phyloP scores from a whole-genome alignment of 1,140 invertebrate genomes.

The Ectropis grisescens region DNA sequence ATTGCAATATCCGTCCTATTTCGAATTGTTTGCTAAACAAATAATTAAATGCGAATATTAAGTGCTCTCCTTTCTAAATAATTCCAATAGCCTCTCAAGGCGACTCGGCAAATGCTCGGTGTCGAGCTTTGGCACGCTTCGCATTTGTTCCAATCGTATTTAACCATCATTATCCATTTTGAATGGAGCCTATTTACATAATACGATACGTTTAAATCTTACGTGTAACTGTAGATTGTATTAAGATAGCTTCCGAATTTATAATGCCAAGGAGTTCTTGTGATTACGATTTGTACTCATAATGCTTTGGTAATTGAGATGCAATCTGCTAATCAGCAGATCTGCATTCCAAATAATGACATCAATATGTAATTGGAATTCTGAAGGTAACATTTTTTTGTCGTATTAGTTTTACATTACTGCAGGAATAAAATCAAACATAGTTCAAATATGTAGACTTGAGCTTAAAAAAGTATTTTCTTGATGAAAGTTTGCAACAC shows the following conservation, averaged over 20 bases:
- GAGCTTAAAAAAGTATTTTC: no score
- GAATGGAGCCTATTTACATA: slow-evolving; percentile 38
- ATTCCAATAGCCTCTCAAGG: slow-evolving; percentile 1
- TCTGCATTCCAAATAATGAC: background rate
- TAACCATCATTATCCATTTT: slow-evolving; percentile 24
- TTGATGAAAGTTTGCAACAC: no score
- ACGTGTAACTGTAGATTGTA: slow-evolving; percentile 23
- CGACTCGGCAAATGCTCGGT: no score
- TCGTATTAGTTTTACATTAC: background rate
- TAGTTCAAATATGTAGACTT: no score
- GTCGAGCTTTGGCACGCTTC: background rate
- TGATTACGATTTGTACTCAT: no score
- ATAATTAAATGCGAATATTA: no score
- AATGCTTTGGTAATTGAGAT: no score
- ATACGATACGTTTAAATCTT: slow-evolving; percentile 26
- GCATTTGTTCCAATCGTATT: slow-evolving; percentile 26
- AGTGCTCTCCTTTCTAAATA: slow-evolving; percentile 1
- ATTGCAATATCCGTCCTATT: no score
- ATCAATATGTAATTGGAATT: background rate
- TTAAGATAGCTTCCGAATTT: slow-evolving; percentile 25
- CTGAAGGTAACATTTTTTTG: background rate
- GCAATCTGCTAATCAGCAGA: background rate
- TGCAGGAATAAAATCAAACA: background rate
- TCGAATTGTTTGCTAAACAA: no score
- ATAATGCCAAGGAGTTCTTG: slow-evolving; percentile 2